Evolutionary conservation across 2,113 vertebrate genomes (phyloP).

Genomic region (Desmodus rotundus): DNA sequence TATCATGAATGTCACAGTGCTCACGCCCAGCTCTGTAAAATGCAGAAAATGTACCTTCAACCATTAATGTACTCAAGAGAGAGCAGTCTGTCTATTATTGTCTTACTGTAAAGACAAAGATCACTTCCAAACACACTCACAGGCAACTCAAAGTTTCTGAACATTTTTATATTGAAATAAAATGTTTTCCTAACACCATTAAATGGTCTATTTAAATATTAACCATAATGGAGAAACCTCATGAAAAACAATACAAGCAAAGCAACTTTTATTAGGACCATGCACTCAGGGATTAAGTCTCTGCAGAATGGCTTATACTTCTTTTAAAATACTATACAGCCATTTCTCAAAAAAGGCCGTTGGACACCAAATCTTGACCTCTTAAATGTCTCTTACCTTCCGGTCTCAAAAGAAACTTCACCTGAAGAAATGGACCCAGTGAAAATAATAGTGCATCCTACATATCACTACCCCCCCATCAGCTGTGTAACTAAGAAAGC

Average conservation of each 20-base stretch:
- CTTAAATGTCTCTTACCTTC: not conserved
- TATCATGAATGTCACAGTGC: not conserved
- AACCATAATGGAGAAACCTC: slow-evolving; percentile 59
- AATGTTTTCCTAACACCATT: not conserved
- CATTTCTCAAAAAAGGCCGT: slow-evolving; percentile 35
- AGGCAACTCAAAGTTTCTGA: slow-evolving; percentile 58
- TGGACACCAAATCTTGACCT: not conserved
- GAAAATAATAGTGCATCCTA: slow-evolving; percentile 4
- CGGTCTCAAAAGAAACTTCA: slow-evolving; percentile 31
- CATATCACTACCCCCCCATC: not conserved
- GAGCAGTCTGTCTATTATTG: slow-evolving; percentile 39
- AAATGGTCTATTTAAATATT: slow-evolving; percentile 70
- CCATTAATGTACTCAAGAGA: slow-evolving; percentile 34
- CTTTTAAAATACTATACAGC: slow-evolving; percentile 28
- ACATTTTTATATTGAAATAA: slow-evolving; percentile 61
- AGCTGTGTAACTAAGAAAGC: not conserved
- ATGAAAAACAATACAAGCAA: slow-evolving; percentile 48
- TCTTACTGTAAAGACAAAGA: slow-evolving; percentile 47
- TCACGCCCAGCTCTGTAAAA: not conserved
- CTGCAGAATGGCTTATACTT: not conserved
- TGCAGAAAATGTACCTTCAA: not conserved
- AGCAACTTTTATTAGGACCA: slow-evolving; percentile 50
- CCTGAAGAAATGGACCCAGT: not conserved
- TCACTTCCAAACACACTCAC: slow-evolving; percentile 41
- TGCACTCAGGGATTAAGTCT: slow-evolving; percentile 14